These are phyloP conservation scores for Macaca nemestrina DNA, from an alignment of 2,113 vertebrate species.

Conservation along the genomic window DNA sequence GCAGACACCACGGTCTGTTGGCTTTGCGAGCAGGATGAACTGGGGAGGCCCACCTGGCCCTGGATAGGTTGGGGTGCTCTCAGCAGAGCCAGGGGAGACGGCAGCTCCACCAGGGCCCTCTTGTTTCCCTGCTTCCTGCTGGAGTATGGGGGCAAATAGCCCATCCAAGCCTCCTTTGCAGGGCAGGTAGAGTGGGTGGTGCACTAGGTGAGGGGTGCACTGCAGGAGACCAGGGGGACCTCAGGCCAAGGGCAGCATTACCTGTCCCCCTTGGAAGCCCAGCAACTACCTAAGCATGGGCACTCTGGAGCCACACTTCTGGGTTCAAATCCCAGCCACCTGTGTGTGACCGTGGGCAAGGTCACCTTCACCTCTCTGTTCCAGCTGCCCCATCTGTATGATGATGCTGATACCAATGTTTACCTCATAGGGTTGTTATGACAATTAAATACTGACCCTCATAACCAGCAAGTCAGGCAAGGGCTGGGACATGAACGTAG, in stretches of 20 bases:
- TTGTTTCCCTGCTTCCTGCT: neutral
- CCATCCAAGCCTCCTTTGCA: neutral
- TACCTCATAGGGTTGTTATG: neutral
- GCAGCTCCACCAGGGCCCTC: neutral
- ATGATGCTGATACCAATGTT: neutral
- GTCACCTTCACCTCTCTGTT: neutral
- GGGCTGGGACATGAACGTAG: neutral
- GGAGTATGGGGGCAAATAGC: neutral
- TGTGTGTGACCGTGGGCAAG: neutral
- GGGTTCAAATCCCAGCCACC: neutral
- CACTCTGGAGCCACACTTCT: neutral
- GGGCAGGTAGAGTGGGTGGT: neutral
- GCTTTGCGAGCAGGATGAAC: constrained; percentile 8
- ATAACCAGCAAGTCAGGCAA: neutral
- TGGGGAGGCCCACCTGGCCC: constrained; percentile 2
- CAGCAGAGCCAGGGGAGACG: neutral
- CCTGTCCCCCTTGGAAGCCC: neutral
- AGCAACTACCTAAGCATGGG: neutral
- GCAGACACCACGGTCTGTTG: constrained; percentile 30
- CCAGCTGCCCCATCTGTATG: neutral
- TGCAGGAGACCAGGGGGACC: neutral
- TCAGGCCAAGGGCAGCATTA: neutral
- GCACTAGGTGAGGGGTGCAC: neutral
- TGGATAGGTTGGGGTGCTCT: neutral
- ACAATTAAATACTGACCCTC: neutral